phyloP scores from a whole-genome alignment of 2,113 vertebrate genomes.

The Desmodus rotundus region DNA sequence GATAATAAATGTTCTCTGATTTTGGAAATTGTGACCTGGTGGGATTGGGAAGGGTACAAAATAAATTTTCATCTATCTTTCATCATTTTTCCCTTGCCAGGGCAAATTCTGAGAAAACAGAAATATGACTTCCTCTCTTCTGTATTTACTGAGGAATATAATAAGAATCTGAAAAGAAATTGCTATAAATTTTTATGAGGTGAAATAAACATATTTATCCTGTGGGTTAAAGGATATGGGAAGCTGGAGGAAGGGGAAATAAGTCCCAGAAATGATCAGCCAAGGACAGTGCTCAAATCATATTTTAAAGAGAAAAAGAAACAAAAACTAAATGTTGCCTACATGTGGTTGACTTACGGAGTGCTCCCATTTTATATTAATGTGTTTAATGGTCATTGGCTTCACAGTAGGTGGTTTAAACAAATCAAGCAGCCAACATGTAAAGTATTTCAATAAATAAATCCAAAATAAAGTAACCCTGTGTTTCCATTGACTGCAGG shows the following conservation, averaged over 20 bases:
- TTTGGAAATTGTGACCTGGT: neutral
- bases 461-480: neutral
- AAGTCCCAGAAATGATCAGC: neutral
- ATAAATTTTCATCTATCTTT: neutral
- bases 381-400: neutral
- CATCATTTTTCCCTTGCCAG: slow-evolving; percentile 17
- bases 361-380: neutral
- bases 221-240: neutral
- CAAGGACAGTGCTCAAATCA: neutral
- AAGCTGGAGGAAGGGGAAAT: neutral
- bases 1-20: neutral
- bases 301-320: neutral
- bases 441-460: neutral
- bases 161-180: slow-evolving; percentile 1
- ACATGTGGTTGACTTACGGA: neutral
- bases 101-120: neutral
- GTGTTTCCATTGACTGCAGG: neutral
- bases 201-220: slow-evolving; percentile 14
- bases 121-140: neutral
- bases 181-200: neutral
- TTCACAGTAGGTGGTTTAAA: neutral
- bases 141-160: slow-evolving; percentile 35
- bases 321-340: neutral
- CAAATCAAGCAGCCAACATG: neutral
- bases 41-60: neutral